Base-by-base conservation (phyloP, 2,797 vertebrate species). In the Enteromius paludinosus region DNA sequence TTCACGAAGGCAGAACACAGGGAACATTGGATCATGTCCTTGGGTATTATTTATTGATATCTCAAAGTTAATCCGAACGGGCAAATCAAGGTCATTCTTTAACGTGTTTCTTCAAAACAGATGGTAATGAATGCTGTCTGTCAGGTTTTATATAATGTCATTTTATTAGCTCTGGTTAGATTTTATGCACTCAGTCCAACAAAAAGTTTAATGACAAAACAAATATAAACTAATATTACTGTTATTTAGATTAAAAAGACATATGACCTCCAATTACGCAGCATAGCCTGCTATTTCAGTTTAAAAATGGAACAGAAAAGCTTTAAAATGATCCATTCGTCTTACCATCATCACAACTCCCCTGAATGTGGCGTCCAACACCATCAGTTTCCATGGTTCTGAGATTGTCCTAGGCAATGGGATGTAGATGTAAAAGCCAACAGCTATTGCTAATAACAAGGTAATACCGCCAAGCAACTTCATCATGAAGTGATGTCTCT, bases 341-440 rank as follows among this genome's bases (percentile, higher is more conserved):
- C n/a, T 96, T 92, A 98, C 97, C 95, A 95, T 76, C 85, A 95
- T 93, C 90, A 94, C 91, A 15, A 83, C 85, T 9, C 91, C 78
- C 43, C 96, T 91, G 89, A 97, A 94, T 7, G 84, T 87, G 9
- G 95, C 96, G 87, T 96, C 96, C 88, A 98, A 73, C 88, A 97
- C 61, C 96, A 97, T 95, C 89, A 98, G 91, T 91, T 95, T 96
- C 97, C 97, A 97, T 25, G 94, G 95, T 25, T 98, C 93, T 65
- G 95, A 92, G 87, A 98, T 87, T 20, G 87, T 89, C 70, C 92
- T 88, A 59, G 97, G 97, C 83, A 99, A 79, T 30, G 97, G 97
- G 73, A 90, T 90, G 93, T 97, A 98, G 41, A 98, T 85, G 70
- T 96, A 97, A 78, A 96, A 97, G 15, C 96, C 95, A 47, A 91